Conservation (phyloP, 2,888 invertebrate genomes). For the Serripes groenlandicus region DNA sequence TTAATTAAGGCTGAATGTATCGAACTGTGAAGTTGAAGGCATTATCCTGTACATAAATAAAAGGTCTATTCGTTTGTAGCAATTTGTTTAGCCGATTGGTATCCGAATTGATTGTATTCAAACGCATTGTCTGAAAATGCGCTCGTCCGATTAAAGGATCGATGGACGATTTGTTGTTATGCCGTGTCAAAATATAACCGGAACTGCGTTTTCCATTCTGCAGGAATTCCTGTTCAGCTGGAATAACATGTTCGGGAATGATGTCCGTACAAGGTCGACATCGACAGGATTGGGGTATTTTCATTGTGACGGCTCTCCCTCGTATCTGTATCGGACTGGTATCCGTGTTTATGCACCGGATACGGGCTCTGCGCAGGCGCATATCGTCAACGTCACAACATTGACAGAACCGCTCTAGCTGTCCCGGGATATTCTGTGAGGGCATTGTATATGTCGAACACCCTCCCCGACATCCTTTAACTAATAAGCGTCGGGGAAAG, state of each 20-base stretch:
- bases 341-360: slow-evolving; percentile 27
- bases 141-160: not conserved
- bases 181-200: not conserved
- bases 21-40: slow-evolving; percentile 10
- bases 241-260: slow-evolving; percentile 32
- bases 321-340: slow-evolving; percentile 2
- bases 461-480: slow-evolving; percentile 46
- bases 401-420: slow-evolving; percentile 57
- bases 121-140: not conserved
- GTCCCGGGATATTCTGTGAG: slow-evolving; percentile 33
- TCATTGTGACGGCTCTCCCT: slow-evolving; percentile 16
- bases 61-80: not conserved
- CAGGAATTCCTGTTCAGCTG: slow-evolving; percentile 38
- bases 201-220: slow-evolving; percentile 28
- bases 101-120: not conserved
- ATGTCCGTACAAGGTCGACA: slow-evolving; percentile 52
- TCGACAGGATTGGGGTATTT: slow-evolving; percentile 43
- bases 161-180: not conserved
- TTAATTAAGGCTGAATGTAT: no score
- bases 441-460: slow-evolving; percentile 58
- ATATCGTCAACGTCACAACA: slow-evolving; percentile 52
- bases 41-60: slow-evolving; percentile 27
- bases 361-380: not conserved
- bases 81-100: slow-evolving; percentile 3
- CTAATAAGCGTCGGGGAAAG: slow-evolving; percentile 25